Evolutionary conservation across 2,797 vertebrate species (phyloP).

Genomic region (Channallabes apus): DNA sequence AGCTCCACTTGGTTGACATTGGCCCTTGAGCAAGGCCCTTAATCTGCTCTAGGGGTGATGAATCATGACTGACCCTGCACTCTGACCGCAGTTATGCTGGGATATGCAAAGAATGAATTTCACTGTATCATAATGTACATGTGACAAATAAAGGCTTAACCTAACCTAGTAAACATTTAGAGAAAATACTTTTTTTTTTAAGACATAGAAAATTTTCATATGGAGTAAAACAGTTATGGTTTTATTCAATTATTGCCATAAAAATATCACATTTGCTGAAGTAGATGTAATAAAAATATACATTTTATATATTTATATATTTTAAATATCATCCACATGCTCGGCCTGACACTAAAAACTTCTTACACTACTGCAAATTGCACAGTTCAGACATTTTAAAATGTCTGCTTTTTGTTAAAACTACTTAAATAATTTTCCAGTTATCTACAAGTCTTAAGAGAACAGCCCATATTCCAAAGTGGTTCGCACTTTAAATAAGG

Average conservation of each 20-base stretch:
- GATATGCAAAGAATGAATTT: too few species aligned
- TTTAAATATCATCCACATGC: conserved; percentile 41
- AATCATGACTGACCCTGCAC: too few species aligned
- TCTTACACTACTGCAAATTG: conserved; percentile 28
- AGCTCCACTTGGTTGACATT: too few species aligned
- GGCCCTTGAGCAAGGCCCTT: too few species aligned
- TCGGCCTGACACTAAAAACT: conserved; percentile 20
- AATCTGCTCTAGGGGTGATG: too few species aligned
- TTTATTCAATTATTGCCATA: conserved; percentile 16
- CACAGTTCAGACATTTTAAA: conserved; percentile 1
- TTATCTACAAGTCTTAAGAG: background rate
- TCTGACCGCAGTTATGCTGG: too few species aligned
- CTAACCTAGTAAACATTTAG: too few species aligned
- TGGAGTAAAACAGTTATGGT: background rate
- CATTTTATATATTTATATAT: background rate
- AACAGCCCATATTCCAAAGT: background rate
- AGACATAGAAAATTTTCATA: background rate
- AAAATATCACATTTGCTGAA: conserved; percentile 43
- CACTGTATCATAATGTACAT: too few species aligned
- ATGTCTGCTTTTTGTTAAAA: conserved; percentile 18
- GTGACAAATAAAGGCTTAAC: too few species aligned
- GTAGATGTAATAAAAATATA: conserved; percentile 43
- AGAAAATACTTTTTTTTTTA: too few species aligned
- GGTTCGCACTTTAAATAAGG: background rate
- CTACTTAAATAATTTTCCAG: background rate